These are phyloP conservation scores for Agrotis puta DNA, from an alignment of 2,888 invertebrate genomes.

Conservation along the genomic window DNA sequence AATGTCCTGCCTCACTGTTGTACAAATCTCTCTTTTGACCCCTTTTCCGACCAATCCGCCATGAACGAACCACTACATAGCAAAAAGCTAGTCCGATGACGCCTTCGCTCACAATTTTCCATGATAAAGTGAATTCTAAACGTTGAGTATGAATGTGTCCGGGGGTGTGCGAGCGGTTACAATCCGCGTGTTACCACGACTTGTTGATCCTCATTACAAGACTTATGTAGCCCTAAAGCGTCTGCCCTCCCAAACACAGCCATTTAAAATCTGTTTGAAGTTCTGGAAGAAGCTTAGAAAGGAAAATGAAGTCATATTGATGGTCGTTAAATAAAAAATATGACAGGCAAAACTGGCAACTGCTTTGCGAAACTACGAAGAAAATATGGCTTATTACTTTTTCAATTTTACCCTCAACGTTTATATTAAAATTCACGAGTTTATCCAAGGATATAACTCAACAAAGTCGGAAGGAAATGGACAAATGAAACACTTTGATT, in stretches of 20 bases:
- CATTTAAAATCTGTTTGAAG: constrained; percentile 36
- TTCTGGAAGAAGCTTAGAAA: neutral
- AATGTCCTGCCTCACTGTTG: too few relatives aligned
- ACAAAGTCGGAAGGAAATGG: constrained; percentile 53
- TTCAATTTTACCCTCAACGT: constrained; percentile 33
- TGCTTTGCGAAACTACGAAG: neutral
- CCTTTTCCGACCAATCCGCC: neutral
- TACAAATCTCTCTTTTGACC: neutral
- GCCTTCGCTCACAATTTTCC: neutral
- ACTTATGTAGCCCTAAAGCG: constrained; percentile 31
- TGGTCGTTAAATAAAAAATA: neutral
- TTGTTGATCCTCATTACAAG: constrained; percentile 61
- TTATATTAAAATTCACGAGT: constrained; percentile 42
- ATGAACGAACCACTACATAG: neutral
- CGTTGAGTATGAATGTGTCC: constrained; percentile 5
- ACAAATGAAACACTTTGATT: constrained; percentile 49
- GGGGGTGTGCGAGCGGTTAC: constrained; percentile 12
- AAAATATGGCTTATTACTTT: constrained; percentile 31
- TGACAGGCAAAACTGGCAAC: neutral
- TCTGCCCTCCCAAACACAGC: constrained; percentile 14
- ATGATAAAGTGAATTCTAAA: constrained; percentile 32
- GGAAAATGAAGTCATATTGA: neutral
- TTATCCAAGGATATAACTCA: constrained; percentile 22
- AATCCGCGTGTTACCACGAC: constrained; percentile 35
- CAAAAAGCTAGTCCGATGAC: neutral